Evolutionary conservation across 2,113 vertebrate species (phyloP).

Genomic region (Myanophis thanlyinensis): DNA sequence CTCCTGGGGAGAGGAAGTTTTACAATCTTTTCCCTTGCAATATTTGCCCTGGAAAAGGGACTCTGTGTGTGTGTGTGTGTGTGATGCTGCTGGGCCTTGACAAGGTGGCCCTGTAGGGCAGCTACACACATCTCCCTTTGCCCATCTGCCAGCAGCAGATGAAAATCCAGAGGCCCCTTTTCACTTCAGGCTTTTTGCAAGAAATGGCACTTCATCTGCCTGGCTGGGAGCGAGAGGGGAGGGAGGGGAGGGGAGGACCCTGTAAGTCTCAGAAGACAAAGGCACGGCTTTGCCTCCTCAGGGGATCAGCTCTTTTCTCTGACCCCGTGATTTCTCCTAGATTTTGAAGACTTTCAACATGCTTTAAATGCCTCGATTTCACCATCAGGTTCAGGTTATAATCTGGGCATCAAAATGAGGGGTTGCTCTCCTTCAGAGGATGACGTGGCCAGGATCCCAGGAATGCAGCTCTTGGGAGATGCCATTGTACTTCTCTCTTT

Average conservation of each 20-base stretch:
- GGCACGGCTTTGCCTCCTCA: not conserved
- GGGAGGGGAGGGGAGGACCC: not conserved
- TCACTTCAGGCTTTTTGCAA: no score
- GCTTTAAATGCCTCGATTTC: not conserved
- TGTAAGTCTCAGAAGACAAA: not conserved
- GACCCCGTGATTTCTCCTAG: not conserved
- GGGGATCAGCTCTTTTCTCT: not conserved
- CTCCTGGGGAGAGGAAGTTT: not conserved
- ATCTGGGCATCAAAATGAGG: not conserved
- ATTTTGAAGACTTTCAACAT: not conserved
- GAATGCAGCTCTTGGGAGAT: no score
- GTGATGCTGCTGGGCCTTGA: not conserved
- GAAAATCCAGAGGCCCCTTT: not conserved
- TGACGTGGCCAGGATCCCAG: not conserved
- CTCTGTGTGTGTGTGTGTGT: no score
- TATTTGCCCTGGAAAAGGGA: no score
- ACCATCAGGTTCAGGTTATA: not conserved
- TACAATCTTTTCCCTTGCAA: not conserved
- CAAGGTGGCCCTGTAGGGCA: not conserved
- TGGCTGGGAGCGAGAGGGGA: no score
- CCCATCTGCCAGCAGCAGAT: not conserved
- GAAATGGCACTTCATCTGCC: no score
- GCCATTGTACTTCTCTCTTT: not conserved
- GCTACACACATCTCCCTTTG: not conserved
- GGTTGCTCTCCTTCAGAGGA: no score